These are phyloP conservation scores for Xylota segnis DNA, from an alignment of 2,888 invertebrate genomes.

Conservation along the genomic window DNA sequence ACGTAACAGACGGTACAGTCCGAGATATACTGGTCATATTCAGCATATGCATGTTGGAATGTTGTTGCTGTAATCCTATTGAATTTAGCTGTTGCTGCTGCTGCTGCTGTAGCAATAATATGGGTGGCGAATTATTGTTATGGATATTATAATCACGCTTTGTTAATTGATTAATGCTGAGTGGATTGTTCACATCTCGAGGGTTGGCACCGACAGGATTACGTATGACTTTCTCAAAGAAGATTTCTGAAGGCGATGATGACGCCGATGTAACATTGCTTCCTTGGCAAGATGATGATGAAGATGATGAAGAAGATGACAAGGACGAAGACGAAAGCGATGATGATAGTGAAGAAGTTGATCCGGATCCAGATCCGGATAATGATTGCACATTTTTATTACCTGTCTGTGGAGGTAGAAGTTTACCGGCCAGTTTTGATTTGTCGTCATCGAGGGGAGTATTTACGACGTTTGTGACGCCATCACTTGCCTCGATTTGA, in stretches of 20 bases:
- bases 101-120: slow-evolving; percentile 57
- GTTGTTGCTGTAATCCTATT: slow-evolving; percentile 74
- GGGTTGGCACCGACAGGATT: slow-evolving; percentile 96
- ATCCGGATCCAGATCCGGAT: slow-evolving; percentile 61
- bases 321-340: slow-evolving; percentile 66
- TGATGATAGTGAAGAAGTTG: slow-evolving; percentile 79
- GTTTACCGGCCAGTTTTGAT: slow-evolving; percentile 48
- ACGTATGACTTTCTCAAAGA: slow-evolving; percentile 84
- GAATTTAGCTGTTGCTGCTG: slow-evolving; percentile 70
- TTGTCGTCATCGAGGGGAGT: slow-evolving; percentile 49
- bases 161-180: slow-evolving; percentile 95
- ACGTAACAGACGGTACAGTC: slow-evolving; percentile 23
- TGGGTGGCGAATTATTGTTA: slow-evolving; percentile 64
- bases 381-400: slow-evolving; percentile 73
- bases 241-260: slow-evolving; percentile 79
- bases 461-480: slow-evolving; percentile 33
- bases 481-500: slow-evolving; percentile 48
- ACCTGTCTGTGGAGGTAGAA: slow-evolving; percentile 60
- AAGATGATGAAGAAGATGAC: slow-evolving; percentile 68
- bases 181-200: slow-evolving; percentile 95
- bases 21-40: slow-evolving; percentile 50
- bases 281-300: slow-evolving; percentile 68
- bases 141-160: slow-evolving; percentile 85
- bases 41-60: slow-evolving; percentile 68
- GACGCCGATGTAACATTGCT: slow-evolving; percentile 74